Conservation (phyloP, 2,797 vertebrate genomes). For the Platalea minor region DNA sequence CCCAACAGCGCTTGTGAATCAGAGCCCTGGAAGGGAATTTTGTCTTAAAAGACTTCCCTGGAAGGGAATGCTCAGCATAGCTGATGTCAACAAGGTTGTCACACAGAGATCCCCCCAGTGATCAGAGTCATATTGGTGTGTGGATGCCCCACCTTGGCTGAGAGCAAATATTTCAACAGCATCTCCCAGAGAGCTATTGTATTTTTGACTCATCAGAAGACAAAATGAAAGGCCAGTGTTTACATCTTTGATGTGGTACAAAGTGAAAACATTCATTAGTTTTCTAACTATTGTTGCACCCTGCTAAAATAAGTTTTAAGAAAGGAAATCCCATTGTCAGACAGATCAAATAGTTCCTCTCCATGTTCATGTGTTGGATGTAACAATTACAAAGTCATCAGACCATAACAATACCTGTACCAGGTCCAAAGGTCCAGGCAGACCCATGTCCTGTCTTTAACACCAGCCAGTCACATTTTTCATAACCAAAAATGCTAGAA, state of each 20-base stretch:
- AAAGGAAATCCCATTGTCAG: not conserved
- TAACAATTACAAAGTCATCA: not conserved
- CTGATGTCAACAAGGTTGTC: not conserved
- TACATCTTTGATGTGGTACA: not conserved
- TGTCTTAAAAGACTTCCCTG: not conserved
- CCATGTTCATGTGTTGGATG: not conserved
- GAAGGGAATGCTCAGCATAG: not conserved
- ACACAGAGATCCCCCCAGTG: not conserved
- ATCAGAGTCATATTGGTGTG: not conserved
- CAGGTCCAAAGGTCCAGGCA: not conserved
- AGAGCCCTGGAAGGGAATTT: not conserved
- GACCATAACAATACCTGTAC: not conserved
- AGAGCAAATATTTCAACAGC: not conserved
- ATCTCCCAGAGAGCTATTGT: not conserved
- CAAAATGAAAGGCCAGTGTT: not conserved
- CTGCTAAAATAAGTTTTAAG: not conserved
- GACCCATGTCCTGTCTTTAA: not conserved
- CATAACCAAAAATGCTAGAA: not conserved
- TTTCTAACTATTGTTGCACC: not conserved
- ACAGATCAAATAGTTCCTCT: not conserved
- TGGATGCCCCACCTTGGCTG: not conserved
- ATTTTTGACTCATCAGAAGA: not conserved
- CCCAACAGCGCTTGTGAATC: not conserved
- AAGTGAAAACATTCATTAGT: not conserved
- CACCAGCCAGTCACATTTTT: not conserved